Base-by-base conservation (phyloP, 2,888 invertebrate genomes). In the Drosophila yooni region DNA sequence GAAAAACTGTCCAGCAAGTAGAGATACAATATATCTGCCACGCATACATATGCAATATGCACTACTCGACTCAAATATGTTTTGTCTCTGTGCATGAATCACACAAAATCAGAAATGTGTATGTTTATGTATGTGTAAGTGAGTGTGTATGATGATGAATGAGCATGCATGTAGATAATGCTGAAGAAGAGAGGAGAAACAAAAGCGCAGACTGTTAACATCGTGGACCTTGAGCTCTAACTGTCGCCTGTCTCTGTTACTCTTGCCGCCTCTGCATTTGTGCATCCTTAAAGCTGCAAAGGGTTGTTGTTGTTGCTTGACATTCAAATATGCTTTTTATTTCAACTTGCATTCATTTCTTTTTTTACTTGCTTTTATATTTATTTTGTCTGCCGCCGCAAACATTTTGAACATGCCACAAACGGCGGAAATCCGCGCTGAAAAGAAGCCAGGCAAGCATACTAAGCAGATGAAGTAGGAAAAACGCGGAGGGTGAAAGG, bases 341-440 rank as follows among this genome's bases (percentile, higher is more conserved):
- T 34, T 15, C 21, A 13, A 21, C 34, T 33, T 46, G 46, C 25
- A 46, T 46, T 27, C 8, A 31, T 34, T 62, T 15, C 43, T 34
- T 48, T 36, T 21, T 27, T 21, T 25, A 11, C 18, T 46, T 51
- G 13, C 43, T 48, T 53, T 52, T 27, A 3, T 69, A 34, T 66
- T 53, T 71, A 40, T 56, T 59, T 50, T 76, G 81, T 76, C 74
- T 79, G 79, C 59, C 74, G 52, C 68, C 46, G 8, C 46, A 46
- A 76, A 76, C 71, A 76, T 76, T 71, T 71, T 71, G 57, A 57
- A 74, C 70, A 77, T 81, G 74, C 59, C 72, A 75, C 72, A 78
- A 78, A 46, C 25, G 46, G 15, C 72, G 79, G 70, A 79, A 81
- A 79, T 77, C 54, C 81, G 81, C 79, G 72, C 53, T 61, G 50